A percentile compares a stretch with the other conserved stretches of the same genome.
These are phyloP conservation scores for Polypedilum pembai DNA, from an alignment of 1,140 invertebrate genomes.

Conservation along the genomic window DNA sequence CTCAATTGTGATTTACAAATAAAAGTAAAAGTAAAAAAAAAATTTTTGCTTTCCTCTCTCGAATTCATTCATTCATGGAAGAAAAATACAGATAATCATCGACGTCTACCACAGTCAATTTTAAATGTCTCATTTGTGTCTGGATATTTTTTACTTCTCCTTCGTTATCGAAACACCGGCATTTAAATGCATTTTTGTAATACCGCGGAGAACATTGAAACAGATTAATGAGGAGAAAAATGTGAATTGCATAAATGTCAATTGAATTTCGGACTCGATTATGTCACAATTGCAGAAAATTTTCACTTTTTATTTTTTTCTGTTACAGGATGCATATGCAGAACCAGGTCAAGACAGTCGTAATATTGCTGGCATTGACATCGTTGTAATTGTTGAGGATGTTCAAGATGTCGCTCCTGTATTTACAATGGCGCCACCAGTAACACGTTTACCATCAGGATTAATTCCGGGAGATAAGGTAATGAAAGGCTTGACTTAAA, in stretches of 20 bases:
- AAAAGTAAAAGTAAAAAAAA: slow-evolving; percentile 12
- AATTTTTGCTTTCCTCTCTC: background rate
- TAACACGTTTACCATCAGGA: slow-evolving; percentile 59
- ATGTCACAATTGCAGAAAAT: slow-evolving; percentile 6
- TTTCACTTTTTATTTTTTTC: slow-evolving; percentile 30
- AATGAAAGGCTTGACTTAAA: slow-evolving; percentile 29
- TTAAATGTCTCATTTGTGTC: slow-evolving; percentile 18
- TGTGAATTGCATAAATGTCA: background rate
- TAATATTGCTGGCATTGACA: slow-evolving; percentile 72
- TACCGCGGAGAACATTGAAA: background rate
- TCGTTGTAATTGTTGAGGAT: slow-evolving; percentile 74
- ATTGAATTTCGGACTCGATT: background rate
- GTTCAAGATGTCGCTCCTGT: slow-evolving; percentile 80
- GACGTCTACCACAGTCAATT: background rate
- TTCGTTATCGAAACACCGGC: no score
- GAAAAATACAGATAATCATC: background rate
- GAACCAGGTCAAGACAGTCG: slow-evolving; percentile 69
- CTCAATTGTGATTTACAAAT: background rate
- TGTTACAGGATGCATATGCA: slow-evolving; percentile 70
- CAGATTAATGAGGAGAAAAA: background rate
- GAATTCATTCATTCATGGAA: background rate
- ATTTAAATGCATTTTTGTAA: slow-evolving; percentile 1
- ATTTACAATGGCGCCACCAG: slow-evolving; percentile 70
- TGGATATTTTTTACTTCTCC: background rate
- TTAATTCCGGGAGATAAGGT: slow-evolving; percentile 57